A percentile compares a stretch with the other conserved stretches of the same genome.
Evolutionary conservation across 2,888 invertebrate genomes (phyloP).

Genomic region (Eretmocerus hayati): DNA sequence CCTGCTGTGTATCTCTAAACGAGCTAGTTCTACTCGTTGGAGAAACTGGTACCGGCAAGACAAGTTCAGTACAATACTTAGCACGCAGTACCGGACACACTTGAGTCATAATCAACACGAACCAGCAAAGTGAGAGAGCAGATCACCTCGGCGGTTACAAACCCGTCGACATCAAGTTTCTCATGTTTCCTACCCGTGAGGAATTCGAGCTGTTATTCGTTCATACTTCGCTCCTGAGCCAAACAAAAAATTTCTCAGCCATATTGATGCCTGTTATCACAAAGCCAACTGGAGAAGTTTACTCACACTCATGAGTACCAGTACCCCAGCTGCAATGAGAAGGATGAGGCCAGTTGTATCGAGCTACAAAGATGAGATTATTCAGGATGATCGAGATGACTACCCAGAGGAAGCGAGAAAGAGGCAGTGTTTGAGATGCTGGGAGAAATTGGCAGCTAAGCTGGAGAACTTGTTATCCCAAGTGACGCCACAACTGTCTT

Average conservation of each 20-base stretch:
- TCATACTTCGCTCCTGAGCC: slow-evolving; percentile 69
- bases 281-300: slow-evolving; percentile 66
- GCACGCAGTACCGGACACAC: slow-evolving; percentile 77
- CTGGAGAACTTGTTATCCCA: slow-evolving; percentile 67
- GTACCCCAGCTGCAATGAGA: slow-evolving; percentile 57
- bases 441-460: slow-evolving; percentile 48
- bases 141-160: slow-evolving; percentile 96
- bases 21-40: slow-evolving; percentile 94
- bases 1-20: slow-evolving; percentile 70
- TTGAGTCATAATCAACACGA: slow-evolving; percentile 94
- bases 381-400: too few relatives aligned
- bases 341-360: slow-evolving; percentile 40
- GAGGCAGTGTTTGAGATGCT: slow-evolving; percentile 25
- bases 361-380: neutral
- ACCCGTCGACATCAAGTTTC: slow-evolving; percentile 83
- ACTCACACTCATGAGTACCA: slow-evolving; percentile 69
- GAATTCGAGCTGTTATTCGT: slow-evolving; percentile 79
- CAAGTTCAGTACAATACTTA: slow-evolving; percentile 87
- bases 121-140: slow-evolving; percentile 95
- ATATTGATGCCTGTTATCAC: slow-evolving; percentile 71
- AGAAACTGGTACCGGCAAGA: slow-evolving; percentile 98
- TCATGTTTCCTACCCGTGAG: slow-evolving; percentile 72
- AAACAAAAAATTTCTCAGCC: slow-evolving; percentile 75
- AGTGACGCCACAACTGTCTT: slow-evolving; percentile 62
- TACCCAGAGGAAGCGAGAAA: slow-evolving; percentile 7